Base-by-base conservation (phyloP, 2,888 invertebrate species). In the Orthosia incerta region DNA sequence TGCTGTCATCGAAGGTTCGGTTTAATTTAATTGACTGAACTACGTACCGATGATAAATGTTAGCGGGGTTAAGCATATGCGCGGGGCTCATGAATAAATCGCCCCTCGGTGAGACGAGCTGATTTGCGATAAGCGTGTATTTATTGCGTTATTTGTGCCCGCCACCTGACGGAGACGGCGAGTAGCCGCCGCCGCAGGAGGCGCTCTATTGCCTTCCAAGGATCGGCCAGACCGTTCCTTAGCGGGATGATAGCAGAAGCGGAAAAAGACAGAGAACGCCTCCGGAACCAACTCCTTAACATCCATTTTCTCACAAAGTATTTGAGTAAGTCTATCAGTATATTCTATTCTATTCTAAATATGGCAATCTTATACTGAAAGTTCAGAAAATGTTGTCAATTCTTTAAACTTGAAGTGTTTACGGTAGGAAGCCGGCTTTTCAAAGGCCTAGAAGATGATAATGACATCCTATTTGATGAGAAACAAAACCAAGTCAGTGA, bases 71-170 rank as follows among this genome's bases (percentile, higher is more conserved):
- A 94, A 95, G 93, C 94, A 94, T 93, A 94, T 93, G 93, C 93
- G 89, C 88, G 86, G 86, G 84, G 91, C 93, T 93, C 93, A 94
- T 95, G 95, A 95, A 95, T 96, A 95, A 93, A 95, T 95, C 93
- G 94, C 91, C 92, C 90, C 92, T 92, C 91, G 91, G 92, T 92
- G 93, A 93, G 94, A 94, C 90, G 93, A 94, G 92, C 93, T 95
- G 96, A 96, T 96, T 95, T 95, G 95, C 95, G 96, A 96, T 96
- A 96, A 95, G 95, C 93, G 90, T 88, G 92, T 95, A 95, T 96
- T 95, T 95, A 96, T 95, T 95, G 94, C 93, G 93, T 93, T 94
- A 95, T 94, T 94, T 94, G 94, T 94, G 91, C 92, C 89, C 88
- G 92, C 92, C 93, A 94, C 95, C 82, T 86, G 86, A 87, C 59